A percentile compares a stretch with the other conserved stretches of the same genome.
phyloP scores from a whole-genome alignment of 1,140 invertebrate genomes.

The Hyphantria cunea region DNA sequence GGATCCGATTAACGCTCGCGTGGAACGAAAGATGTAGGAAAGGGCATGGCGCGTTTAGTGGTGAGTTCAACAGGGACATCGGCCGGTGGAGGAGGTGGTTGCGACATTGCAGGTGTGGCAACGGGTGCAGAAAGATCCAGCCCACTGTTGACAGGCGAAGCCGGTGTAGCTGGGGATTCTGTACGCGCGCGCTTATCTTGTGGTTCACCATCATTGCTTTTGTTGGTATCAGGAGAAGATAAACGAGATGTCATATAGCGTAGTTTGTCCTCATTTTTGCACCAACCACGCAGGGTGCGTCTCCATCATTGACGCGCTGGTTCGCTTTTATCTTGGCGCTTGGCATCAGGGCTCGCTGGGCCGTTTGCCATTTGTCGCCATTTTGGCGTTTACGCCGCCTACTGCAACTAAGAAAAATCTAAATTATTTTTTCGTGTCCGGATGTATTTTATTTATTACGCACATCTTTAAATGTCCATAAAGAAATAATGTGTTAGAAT shows the following conservation, averaged over 20 bases:
- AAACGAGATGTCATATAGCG: conserved; percentile 86
- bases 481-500: no score
- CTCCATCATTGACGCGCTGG: no score
- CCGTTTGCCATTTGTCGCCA: no score
- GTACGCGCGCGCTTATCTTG: conserved; percentile 82
- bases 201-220: conserved; percentile 79
- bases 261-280: no score
- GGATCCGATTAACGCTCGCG: conserved; percentile 60
- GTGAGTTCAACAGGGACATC: conserved; percentile 70
- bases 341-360: no score
- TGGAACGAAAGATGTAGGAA: conserved; percentile 45
- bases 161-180: conserved; percentile 63
- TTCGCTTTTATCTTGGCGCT: no score
- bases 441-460: no score
- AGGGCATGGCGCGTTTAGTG: conserved; percentile 62
- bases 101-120: conserved; percentile 36
- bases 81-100: conserved; percentile 40
- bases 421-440: no score
- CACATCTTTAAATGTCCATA: no score
- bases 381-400: no score
- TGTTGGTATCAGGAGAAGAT: conserved; percentile 84
- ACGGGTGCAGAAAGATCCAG: conserved; percentile 55
- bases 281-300: no score
- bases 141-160: conserved; percentile 49
- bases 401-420: no score